Evolutionary conservation across 2,888 invertebrate genomes (phyloP).

Genomic region (Drosophila quasianomalipes): DNA sequence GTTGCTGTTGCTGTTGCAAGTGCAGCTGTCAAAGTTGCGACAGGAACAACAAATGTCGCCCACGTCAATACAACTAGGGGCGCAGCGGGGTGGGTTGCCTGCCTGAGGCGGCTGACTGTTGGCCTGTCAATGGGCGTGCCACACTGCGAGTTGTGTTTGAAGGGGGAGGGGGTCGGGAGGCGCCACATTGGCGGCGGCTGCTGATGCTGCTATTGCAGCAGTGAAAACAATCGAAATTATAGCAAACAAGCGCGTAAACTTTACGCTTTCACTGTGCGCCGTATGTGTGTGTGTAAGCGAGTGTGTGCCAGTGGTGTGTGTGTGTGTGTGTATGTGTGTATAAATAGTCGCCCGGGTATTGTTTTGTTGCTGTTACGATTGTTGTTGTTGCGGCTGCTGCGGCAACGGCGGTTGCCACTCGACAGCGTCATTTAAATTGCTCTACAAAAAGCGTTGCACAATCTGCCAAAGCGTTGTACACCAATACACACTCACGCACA

Average conservation of each 20-base stretch:
- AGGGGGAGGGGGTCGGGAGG: background rate
- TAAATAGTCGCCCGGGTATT: slow-evolving; percentile 35
- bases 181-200: slow-evolving; percentile 27
- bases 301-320: slow-evolving; percentile 10
- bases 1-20: slow-evolving; percentile 31
- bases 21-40: slow-evolving; percentile 61
- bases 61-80: slow-evolving; percentile 68
- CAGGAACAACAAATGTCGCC: slow-evolving; percentile 37
- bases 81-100: background rate
- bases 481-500: slow-evolving; percentile 41
- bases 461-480: slow-evolving; percentile 61
- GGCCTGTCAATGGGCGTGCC: slow-evolving; percentile 49
- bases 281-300: slow-evolving; percentile 20
- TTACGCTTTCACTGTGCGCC: slow-evolving; percentile 66
- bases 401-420: slow-evolving; percentile 43
- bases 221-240: slow-evolving; percentile 81
- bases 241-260: slow-evolving; percentile 80
- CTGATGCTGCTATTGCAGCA: slow-evolving; percentile 34
- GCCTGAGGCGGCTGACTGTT: slow-evolving; percentile 12
- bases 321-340: slow-evolving; percentile 20
- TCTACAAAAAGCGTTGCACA: slow-evolving; percentile 67
- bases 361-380: slow-evolving; percentile 52
- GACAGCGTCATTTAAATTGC: slow-evolving; percentile 71
- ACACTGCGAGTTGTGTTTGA: background rate
- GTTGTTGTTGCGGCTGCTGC: slow-evolving; percentile 51